Conservation (phyloP, 2,113 vertebrate species). For the Sakesphorus luctuosus region DNA sequence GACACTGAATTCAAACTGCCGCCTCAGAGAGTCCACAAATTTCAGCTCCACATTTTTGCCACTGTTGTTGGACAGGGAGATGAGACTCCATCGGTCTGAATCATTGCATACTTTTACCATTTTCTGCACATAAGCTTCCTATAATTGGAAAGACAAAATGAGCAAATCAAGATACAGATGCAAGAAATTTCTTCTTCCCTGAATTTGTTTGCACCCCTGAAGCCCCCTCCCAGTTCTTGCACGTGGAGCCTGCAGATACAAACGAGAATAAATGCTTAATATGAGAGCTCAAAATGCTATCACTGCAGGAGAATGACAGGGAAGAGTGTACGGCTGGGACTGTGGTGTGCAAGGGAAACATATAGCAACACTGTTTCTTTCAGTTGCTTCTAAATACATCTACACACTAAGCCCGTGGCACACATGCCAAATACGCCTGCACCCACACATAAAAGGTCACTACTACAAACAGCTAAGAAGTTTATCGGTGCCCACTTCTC, state of each 20-base stretch:
- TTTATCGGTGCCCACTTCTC: background rate
- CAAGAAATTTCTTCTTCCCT: background rate
- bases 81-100: slow-evolving; percentile 98
- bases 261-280: slow-evolving; percentile 28
- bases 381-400: background rate
- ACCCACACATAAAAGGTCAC: background rate
- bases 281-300: background rate
- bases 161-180: slow-evolving; percentile 42
- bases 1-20: slow-evolving; percentile 99
- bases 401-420: background rate
- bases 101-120: slow-evolving; percentile 99
- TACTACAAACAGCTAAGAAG: background rate
- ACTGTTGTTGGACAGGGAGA: slow-evolving; percentile 97
- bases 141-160: slow-evolving; percentile 71
- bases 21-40: slow-evolving; percentile 95
- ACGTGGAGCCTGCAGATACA: background rate
- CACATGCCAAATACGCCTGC: background rate
- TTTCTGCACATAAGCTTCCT: slow-evolving; percentile 99
- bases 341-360: background rate
- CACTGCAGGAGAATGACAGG: background rate
- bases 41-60: slow-evolving; percentile 99
- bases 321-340: background rate
- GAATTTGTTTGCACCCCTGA: background rate
- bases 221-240: background rate
- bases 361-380: background rate